Evolutionary conservation across 2,888 invertebrate genomes (phyloP).

Genomic region (Arenicola marina): DNA sequence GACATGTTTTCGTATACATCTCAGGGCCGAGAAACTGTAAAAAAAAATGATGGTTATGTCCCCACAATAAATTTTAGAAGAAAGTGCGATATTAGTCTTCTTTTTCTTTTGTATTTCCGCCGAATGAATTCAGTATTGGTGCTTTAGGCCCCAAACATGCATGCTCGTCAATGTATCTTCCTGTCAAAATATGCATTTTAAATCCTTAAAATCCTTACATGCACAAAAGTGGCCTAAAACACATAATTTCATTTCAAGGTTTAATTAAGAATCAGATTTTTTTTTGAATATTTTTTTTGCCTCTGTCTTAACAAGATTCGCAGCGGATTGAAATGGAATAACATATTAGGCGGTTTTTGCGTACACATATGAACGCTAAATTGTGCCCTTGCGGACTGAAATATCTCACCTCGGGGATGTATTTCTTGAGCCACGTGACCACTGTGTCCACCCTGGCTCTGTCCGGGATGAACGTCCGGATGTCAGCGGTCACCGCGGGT

Average conservation of each 20-base stretch:
- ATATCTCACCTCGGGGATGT: conserved; percentile 44
- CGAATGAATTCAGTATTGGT: not conserved
- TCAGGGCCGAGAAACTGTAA: conserved; percentile 51
- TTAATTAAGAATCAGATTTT: no score
- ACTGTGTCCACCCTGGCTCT: conserved; percentile 41
- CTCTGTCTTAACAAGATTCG: no score
- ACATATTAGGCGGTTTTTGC: not conserved
- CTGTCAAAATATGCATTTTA: no score
- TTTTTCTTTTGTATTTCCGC: no score
- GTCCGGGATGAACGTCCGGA: conserved; percentile 48
- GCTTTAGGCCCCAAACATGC: not conserved
- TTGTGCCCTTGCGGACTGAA: not conserved
- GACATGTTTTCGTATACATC: conserved; percentile 52
- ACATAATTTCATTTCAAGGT: no score
- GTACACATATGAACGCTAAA: not conserved
- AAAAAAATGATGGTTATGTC: not conserved
- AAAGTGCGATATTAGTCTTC: not conserved
- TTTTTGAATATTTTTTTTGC: no score
- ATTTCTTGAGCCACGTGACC: conserved; percentile 40
- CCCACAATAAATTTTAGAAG: not conserved
- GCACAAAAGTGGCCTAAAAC: no score
- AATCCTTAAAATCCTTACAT: no score
- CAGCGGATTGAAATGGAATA: no score
- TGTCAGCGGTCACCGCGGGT: conserved; percentile 44
- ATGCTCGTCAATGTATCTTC: no score